A percentile compares a stretch with the other conserved stretches of the same genome.
Evolutionary conservation across 2,113 vertebrate genomes (phyloP).

Genomic region (Gavia stellata): DNA sequence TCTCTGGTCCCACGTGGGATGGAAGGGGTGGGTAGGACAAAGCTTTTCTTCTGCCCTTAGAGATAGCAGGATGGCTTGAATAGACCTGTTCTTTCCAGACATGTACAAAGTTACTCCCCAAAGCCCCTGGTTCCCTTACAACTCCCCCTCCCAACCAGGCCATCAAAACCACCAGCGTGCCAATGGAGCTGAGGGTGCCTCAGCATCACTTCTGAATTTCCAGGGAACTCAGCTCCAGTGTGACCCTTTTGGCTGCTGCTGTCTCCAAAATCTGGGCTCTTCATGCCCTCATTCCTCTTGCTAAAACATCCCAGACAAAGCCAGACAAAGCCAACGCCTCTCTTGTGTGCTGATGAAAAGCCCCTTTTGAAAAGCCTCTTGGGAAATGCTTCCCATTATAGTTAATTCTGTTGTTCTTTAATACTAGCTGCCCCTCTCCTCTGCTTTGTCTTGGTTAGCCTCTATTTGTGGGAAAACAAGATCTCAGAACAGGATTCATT

Average conservation of each 20-base stretch:
- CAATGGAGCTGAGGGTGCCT: neutral
- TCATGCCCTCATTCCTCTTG: neutral
- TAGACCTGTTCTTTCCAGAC: neutral
- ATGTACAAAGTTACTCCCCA: neutral
- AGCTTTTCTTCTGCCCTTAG: neutral
- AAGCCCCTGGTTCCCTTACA: neutral
- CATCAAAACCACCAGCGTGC: neutral
- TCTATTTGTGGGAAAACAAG: slow-evolving; percentile 1
- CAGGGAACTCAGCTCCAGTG: neutral
- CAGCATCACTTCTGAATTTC: neutral
- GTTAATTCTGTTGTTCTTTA: slow-evolving; percentile 20
- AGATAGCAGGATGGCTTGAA: neutral
- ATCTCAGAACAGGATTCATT: neutral
- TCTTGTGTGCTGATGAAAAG: slow-evolving; percentile 33
- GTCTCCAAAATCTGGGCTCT: neutral
- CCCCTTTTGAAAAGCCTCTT: neutral
- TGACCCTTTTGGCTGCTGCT: neutral
- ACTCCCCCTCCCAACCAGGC: neutral
- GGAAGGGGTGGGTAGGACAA: neutral
- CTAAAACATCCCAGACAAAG: neutral
- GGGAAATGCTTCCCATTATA: slow-evolving; percentile 22
- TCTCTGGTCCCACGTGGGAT: neutral
- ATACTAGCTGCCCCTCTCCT: neutral
- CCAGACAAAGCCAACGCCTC: neutral
- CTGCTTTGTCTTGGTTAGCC: slow-evolving; percentile 36